These are phyloP conservation scores for Cuniculus paca DNA, from an alignment of 2,797 vertebrate species.

Conservation along the genomic window DNA sequence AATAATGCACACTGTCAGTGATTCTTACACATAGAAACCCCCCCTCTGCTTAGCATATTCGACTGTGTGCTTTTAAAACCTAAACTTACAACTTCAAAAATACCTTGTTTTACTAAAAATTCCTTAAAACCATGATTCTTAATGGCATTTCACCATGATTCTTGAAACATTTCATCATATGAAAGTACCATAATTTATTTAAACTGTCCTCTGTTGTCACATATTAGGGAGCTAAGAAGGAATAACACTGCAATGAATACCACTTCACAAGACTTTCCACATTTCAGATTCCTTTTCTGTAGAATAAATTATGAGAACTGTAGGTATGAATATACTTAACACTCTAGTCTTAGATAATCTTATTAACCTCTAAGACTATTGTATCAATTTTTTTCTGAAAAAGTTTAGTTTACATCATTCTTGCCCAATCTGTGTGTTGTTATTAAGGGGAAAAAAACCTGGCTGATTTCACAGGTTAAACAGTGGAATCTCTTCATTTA, in stretches of 20 bases:
- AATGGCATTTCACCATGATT: not conserved
- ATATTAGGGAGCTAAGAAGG: not conserved
- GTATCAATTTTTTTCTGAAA: not conserved
- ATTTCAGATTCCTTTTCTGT: not conserved
- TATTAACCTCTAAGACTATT: not conserved
- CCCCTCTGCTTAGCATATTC: not conserved
- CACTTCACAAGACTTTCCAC: not conserved
- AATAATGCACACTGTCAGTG: not conserved
- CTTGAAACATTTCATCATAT: not conserved
- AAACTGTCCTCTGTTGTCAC: not conserved
- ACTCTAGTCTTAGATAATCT: not conserved
- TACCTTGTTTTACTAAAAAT: not conserved
- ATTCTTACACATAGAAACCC: not conserved
- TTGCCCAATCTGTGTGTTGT: not conserved
- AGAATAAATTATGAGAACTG: not conserved
- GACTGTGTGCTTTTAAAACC: not conserved
- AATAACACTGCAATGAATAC: not conserved
- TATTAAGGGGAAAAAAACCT: not conserved
- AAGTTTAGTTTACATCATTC: not conserved
- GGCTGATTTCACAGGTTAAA: conserved; percentile 6
- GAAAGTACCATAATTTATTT: not conserved
- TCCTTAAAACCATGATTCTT: conserved; percentile 17
- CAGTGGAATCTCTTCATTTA: conserved; percentile 7
- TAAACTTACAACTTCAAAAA: not conserved
- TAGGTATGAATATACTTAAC: not conserved